phyloP scores from a whole-genome alignment of 2,113 vertebrate species.

The Lophius piscatorius region DNA sequence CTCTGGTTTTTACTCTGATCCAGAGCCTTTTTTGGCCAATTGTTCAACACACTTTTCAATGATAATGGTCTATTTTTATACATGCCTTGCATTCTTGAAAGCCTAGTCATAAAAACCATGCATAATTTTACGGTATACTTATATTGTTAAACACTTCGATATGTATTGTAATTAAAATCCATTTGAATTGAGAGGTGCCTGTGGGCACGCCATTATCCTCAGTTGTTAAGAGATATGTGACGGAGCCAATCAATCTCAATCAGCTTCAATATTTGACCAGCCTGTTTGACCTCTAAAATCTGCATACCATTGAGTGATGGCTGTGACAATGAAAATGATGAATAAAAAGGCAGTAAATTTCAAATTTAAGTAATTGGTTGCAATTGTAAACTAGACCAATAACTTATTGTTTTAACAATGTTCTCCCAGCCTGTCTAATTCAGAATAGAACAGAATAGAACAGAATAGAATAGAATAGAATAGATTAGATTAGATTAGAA shows the following conservation, averaged over 20 bases:
- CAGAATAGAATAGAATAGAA: too few relatives aligned
- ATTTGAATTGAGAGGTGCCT: conserved; percentile 15
- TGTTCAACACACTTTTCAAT: conserved; percentile 22
- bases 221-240: conserved; percentile 19
- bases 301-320: conserved; percentile 1
- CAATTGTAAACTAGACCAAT: conserved; percentile 32
- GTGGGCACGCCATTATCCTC: conserved; percentile 24
- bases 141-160: conserved; percentile 14
- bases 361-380: conserved; percentile 32
- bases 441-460: too few relatives aligned
- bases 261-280: conserved; percentile 2
- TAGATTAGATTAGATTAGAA: too few relatives aligned
- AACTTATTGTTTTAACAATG: conserved; percentile 53
- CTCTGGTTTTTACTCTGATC: conserved; percentile 30
- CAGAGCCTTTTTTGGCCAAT: conserved; percentile 19
- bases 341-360: conserved; percentile 7
- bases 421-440: conserved; percentile 56
- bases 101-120: conserved; percentile 8
- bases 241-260: conserved; percentile 2
- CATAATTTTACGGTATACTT: conserved; percentile 19
- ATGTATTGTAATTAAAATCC: conserved; percentile 37
- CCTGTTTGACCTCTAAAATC: conserved; percentile 46
- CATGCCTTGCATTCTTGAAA: conserved; percentile 1
- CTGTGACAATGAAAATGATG: neutral
- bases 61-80: conserved; percentile 37